Base-by-base conservation (phyloP, 2,888 invertebrate genomes). In the Ferdinandea cuprea region DNA sequence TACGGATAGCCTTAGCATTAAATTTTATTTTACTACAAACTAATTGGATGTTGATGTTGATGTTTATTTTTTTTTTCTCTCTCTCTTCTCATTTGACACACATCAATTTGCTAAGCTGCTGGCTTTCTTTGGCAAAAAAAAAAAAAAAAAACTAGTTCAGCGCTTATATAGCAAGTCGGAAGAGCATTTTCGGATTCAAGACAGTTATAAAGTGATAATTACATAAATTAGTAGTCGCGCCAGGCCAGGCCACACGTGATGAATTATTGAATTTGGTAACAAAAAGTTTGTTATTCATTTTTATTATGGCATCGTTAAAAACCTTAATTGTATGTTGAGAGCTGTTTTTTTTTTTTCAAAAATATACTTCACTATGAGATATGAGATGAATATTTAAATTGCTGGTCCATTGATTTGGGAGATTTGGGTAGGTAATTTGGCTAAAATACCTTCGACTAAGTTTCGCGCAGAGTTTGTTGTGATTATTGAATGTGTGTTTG, bases 131-230 rank as follows among this genome's bases (percentile, higher is more conserved):
- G 50, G 50, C n/a, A n/a, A n/a, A n/a, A n/a, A n/a, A n/a, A n/a
- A n/a, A n/a, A n/a, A n/a, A n/a, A 40, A 25, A 25, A 42, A 61
- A 72, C 61, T 25, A 61, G 52, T 61, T 61, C 44, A 52, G 17
- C 7, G 25, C 32, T 42, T 44, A 13, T 13, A 32, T 25, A 25
- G 40, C 59, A 58, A 28, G 30, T 59, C 52, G 61, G 42, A 48
- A 56, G 63, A 30, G 44, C 17, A 37, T 19, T 32, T 63, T 63
- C 13, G 35, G 61, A 42, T 21, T 72, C 9, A 13, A n/a, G 48
- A 72, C 71, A 52, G 52, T 72, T 52, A 21, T 50, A 25, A n/a
- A 52, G 72, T 65, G 73, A 46, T 73, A 65, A 73, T 65, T 8
- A 65, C 17, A 52, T 46, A 54, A 63, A 63, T 73, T 46, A 63